Base-by-base conservation (phyloP, 2,797 vertebrate species). In the Argentina silus region DNA sequence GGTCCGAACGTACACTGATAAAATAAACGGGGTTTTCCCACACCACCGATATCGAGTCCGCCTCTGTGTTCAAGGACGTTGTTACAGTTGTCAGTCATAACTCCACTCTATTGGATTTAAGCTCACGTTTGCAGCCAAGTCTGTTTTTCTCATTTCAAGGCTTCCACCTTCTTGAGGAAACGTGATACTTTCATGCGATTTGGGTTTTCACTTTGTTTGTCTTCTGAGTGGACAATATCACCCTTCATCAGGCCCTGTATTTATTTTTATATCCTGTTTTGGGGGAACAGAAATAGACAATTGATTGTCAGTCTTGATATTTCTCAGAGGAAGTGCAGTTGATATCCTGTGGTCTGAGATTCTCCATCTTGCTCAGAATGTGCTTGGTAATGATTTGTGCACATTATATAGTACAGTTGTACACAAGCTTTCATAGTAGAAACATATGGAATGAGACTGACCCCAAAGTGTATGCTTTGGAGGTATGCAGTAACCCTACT, bases 151-250 rank as follows among this genome's bases (percentile, higher is more conserved):
- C 92, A 89, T 93, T 82, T 81, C 59, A 36, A 69, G 74, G 69
- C 70, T 12, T 64, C 76, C 76, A 67, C 68, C 73, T 81, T 83
- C 75, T 80, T 19, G 59, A 27, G 23, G 78, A 81, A 94, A 93
- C 83, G 64, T 4, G 80, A 93, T 83, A 76, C 78, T 78, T 80
- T 83, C 42, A 21, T 86, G 82, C 85, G 85, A 90, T 87, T n/a
- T n/a, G n/a, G n/a, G n/a, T n/a, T 90, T 88, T 90, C 83, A 80
- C 87, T 89, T 80, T 90, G 83, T 92, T 92, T 91, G 85, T 85
- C 79, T 87, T 88, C 84, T 82, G 83, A 67, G 77, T 79, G 43
- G 82, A 85, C 81, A 68, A 36, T 83, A 74, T 84, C 88, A 87
- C 91, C 83, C 82, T 81, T 92, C 90, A 89, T 85, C 86, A 82